Conservation (phyloP, 2,888 invertebrate species). For the Muscina levida region DNA sequence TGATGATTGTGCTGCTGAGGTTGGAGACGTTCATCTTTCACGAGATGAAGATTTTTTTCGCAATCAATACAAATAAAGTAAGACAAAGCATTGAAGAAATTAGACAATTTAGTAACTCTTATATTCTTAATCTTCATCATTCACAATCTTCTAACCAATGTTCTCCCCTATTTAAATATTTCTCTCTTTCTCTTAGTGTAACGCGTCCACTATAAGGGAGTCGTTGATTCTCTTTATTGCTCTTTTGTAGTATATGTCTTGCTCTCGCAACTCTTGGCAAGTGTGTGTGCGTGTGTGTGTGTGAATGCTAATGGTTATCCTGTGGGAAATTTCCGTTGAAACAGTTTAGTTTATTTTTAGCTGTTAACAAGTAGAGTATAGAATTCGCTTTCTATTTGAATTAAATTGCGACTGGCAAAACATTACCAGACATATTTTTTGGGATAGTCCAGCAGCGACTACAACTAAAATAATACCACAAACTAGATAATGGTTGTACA, state of each 20-base stretch:
- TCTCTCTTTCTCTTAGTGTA: no score
- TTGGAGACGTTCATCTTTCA: no score
- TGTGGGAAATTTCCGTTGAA: constrained; percentile 62
- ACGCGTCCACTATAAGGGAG: constrained; percentile 22
- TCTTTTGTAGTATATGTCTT: neutral
- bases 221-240: neutral
- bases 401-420: neutral
- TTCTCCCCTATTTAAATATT: no score
- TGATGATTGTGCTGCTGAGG: no score
- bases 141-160: no score
- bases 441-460: neutral
- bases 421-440: neutral
- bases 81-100: no score
- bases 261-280: neutral
- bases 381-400: constrained; percentile 49
- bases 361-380: constrained; percentile 63
- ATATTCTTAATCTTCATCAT: no score
- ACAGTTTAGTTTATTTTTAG: constrained; percentile 64
- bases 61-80: no score
- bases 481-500: neutral
- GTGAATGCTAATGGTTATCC: constrained; percentile 51
- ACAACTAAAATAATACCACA: no score
- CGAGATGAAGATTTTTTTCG: no score
- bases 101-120: no score
- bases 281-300: constrained; percentile 8